Evolutionary conservation across 2,888 invertebrate species (phyloP), one percentile per base, ranked within the genome.

Genomic region (Diabrotica balteata): DNA sequence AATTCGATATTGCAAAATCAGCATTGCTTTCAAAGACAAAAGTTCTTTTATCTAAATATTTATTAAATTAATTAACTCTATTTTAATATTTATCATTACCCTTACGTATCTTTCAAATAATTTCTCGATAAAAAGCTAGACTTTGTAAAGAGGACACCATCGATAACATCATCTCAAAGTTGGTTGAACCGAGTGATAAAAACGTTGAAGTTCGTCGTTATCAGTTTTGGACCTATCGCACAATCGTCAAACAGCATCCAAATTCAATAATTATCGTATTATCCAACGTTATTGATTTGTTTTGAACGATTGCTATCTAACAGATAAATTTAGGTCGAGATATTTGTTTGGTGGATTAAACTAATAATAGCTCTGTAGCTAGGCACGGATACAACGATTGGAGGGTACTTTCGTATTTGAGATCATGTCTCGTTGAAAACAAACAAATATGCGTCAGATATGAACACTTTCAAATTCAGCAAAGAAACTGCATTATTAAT

Each of bases 161-260:
- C 55, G 50, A 59, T 64, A 64, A 58, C 32, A 52, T 45, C 42
- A 45, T 45, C 46, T 32, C 43, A 64, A 59, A 64, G 64, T 64
- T 64, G 64, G 58, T 58, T 64, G 64, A 64, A 64, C 64, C 22
- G 45, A 11, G 55, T 10, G 52, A 61, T 58, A 45, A 64, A 64
- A 59, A 64, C 52, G 42, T 57, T 50, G 58, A 64, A 58, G 51
- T 64, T 51, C 52, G 52, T 46, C 47, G 52, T 47, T 64, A 64
- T 64, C 64, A 45, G 51, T 52, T 50, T 42, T 58, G 10, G 45
- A 57, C 45, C 17, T 58, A 58, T 63, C 63, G 32, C 43, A n/a
- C 61, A 61, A 61, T 61, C 61, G 11, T 63, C 17, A 58, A 64
- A 52, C 52, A 64, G n/a, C 52, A 64, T 64, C 64, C 44, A 58